Evolutionary conservation across 2,797 vertebrate species (phyloP).

Genomic region (Notoglanidium macrostoma): DNA sequence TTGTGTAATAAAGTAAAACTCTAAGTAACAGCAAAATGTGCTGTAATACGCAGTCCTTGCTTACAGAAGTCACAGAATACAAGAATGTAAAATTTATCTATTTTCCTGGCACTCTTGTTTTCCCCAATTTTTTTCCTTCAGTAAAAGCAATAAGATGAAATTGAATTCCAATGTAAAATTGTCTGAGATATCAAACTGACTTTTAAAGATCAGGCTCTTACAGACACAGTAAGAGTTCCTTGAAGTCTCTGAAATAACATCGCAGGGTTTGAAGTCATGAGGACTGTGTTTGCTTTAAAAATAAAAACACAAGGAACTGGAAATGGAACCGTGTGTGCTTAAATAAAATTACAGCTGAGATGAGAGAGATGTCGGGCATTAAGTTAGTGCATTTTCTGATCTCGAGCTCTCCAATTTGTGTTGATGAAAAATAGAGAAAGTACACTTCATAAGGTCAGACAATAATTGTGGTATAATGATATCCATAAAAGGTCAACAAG

Average conservation of each 20-base stretch:
- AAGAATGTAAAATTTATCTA: background rate
- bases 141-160: background rate
- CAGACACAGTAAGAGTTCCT: conserved; percentile 55
- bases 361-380: conserved; percentile 28
- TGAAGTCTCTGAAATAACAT: conserved; percentile 64
- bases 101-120: background rate
- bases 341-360: conserved; percentile 58
- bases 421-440: background rate
- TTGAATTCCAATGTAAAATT: conserved; percentile 2
- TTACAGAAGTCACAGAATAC: background rate
- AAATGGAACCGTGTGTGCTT: conserved; percentile 61
- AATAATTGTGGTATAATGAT: background rate
- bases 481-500: background rate
- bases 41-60: background rate
- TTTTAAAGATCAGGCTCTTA: conserved; percentile 33
- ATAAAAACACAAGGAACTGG: conserved; percentile 47
- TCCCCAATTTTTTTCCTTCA: background rate
- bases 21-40: background rate
- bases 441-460: background rate
- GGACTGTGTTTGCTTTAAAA: conserved; percentile 36
- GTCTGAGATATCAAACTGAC: conserved; percentile 52
- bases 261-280: conserved; percentile 37
- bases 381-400: background rate
- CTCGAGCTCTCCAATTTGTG: background rate
- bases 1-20: background rate